A percentile compares a stretch with the other conserved stretches of the same genome.
Evolutionary conservation across 1,140 invertebrate genomes (phyloP).

Genomic region (Procambarus clarkii): DNA sequence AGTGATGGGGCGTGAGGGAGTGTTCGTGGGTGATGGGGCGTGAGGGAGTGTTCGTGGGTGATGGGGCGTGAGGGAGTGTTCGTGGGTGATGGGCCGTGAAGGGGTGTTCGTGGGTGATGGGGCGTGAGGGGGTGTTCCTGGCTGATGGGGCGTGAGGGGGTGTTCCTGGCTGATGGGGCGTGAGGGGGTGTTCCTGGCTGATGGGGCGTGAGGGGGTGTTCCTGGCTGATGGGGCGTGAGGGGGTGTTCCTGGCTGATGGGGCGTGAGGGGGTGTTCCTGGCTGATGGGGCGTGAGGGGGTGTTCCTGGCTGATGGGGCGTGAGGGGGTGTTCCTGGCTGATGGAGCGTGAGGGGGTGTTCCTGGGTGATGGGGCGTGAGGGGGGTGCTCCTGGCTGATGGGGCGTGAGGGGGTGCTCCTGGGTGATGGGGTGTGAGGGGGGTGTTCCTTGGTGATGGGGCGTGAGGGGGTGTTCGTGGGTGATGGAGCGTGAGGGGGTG

Average conservation of each 20-base stretch:
- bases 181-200: background rate
- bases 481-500: no score
- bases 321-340: background rate
- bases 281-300: background rate
- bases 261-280: background rate
- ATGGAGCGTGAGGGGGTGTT: no score
- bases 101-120: no score
- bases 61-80: no score
- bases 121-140: no score
- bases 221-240: background rate
- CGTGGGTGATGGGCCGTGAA: no score
- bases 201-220: background rate
- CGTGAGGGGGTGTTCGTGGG: background rate
- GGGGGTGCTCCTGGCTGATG: no score
- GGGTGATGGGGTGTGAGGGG: no score
- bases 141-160: background rate
- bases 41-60: no score
- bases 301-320: background rate
- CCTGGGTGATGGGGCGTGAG: background rate
- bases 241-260: background rate
- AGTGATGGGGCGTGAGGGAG: no score
- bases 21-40: no score
- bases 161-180: no score
- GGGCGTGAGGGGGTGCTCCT: background rate
- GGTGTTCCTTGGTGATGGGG: background rate